Percentiles rank a stretch among this genome's conserved stretches.
Evolutionary conservation across 2,888 invertebrate genomes (phyloP).

Genomic region (Eustalomyia histrio): DNA sequence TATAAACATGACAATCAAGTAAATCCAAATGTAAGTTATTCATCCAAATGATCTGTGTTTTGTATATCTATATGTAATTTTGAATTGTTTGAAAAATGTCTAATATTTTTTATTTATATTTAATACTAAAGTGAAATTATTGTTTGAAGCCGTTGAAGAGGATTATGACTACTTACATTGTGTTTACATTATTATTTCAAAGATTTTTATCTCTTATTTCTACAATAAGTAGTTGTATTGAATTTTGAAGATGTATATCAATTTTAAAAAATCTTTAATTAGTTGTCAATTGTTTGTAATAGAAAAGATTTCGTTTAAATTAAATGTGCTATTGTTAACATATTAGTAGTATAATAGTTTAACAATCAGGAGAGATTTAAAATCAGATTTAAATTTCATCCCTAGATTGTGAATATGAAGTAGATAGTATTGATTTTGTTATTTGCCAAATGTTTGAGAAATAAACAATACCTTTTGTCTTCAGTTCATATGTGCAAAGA

Average conservation of each 20-base stretch:
- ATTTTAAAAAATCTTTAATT: not conserved
- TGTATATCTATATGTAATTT: not conserved
- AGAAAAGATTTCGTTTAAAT: not conserved
- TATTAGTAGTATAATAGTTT: not conserved
- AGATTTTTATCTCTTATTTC: constrained; percentile 54
- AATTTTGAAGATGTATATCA: constrained; percentile 15
- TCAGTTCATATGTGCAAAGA: no score
- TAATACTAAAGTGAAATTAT: not conserved
- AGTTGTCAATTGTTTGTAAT: constrained; percentile 1
- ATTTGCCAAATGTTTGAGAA: no score
- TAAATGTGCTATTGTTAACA: constrained; percentile 1
- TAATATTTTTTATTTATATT: no score
- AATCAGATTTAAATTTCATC: not conserved
- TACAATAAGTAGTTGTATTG: constrained; percentile 17
- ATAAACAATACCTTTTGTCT: no score
- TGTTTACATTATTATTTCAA: constrained; percentile 12
- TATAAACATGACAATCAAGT: not conserved
- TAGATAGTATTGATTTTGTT: no score
- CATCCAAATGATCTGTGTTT: constrained; percentile 11
- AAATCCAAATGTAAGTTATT: constrained; percentile 27
- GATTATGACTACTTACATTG: constrained; percentile 57
- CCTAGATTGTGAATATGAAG: not conserved
- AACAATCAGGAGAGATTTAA: not conserved
- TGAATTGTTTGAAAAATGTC: constrained; percentile 7
- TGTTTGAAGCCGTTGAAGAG: constrained; percentile 17